Percentiles rank a stretch among this genome's conserved stretches.
These are phyloP conservation scores for Pseudorasbora parva DNA, from an alignment of 2,113 vertebrate genomes.

Conservation along the genomic window DNA sequence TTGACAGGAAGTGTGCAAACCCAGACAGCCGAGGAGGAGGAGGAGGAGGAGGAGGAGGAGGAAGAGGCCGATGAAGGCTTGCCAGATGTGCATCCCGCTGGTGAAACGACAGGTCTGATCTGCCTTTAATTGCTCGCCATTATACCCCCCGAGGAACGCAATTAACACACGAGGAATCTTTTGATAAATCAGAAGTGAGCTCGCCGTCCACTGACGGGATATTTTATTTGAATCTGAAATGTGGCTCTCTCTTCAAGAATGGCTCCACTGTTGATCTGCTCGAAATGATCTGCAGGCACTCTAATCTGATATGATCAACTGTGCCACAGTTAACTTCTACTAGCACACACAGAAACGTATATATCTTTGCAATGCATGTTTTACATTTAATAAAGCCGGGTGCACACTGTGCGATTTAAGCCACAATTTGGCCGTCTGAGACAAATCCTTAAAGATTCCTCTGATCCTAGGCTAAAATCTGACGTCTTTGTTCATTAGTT, in stretches of 20 bases:
- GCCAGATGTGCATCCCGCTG: slow-evolving; percentile 41
- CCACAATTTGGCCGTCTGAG: no score
- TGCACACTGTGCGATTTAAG: no score
- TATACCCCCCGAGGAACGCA: slow-evolving; percentile 32
- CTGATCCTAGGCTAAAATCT: no score
- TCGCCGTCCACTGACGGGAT: background rate
- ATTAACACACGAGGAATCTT: slow-evolving; percentile 42
- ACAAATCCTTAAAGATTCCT: no score
- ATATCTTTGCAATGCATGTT: background rate
- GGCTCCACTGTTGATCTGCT: background rate
- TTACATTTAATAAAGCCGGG: background rate
- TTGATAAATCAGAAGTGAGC: slow-evolving; percentile 14
- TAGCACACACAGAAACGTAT: background rate
- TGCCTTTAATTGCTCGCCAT: slow-evolving; percentile 45
- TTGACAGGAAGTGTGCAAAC: slow-evolving; percentile 40
- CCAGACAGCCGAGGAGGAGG: slow-evolving; percentile 41
- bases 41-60: slow-evolving; percentile 40
- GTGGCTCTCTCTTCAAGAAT: slow-evolving; percentile 4
- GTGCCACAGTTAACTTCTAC: background rate
- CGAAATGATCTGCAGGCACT: background rate
- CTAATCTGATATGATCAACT: background rate
- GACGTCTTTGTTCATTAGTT: no score
- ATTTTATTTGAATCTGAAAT: background rate
- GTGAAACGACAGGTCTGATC: slow-evolving; percentile 36
- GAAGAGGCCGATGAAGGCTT: slow-evolving; percentile 16